Evolutionary conservation across 2,113 vertebrate genomes (phyloP).

Genomic region (Pituophis catenifer): DNA sequence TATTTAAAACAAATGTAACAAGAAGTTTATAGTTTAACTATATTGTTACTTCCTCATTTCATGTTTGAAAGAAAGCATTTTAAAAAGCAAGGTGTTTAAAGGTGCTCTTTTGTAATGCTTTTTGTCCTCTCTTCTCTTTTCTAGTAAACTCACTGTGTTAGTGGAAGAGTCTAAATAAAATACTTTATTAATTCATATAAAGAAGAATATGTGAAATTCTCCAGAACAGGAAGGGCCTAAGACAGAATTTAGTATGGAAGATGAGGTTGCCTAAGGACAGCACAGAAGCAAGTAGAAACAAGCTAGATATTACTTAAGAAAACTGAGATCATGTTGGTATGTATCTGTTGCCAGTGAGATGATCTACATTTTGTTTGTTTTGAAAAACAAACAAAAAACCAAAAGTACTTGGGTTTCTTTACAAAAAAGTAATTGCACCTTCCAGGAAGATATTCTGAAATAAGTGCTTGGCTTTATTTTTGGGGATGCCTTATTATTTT

Average conservation of each 20-base stretch:
- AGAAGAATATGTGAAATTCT: background rate
- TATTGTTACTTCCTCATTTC: slow-evolving; percentile 11
- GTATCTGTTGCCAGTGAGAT: accelerated
- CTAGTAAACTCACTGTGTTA: background rate
- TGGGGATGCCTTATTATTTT: no score
- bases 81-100: background rate
- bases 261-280: background rate
- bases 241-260: background rate
- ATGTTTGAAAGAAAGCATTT: background rate
- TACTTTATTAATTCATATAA: background rate
- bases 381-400: background rate
- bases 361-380: background rate
- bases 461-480: no score
- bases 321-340: background rate
- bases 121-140: background rate
- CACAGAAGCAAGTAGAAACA: background rate
- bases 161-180: background rate
- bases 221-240: background rate
- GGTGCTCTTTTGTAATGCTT: background rate
- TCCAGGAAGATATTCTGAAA: background rate
- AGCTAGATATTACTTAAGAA: background rate
- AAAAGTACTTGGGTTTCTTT: background rate
- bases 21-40: background rate
- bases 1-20: background rate
- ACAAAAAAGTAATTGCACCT: background rate